Percentiles rank a stretch among this genome's conserved stretches.
These are phyloP conservation scores for Leptinotarsa rubiginosa DNA, from an alignment of 2,888 invertebrate genomes.

Conservation along the genomic window DNA sequence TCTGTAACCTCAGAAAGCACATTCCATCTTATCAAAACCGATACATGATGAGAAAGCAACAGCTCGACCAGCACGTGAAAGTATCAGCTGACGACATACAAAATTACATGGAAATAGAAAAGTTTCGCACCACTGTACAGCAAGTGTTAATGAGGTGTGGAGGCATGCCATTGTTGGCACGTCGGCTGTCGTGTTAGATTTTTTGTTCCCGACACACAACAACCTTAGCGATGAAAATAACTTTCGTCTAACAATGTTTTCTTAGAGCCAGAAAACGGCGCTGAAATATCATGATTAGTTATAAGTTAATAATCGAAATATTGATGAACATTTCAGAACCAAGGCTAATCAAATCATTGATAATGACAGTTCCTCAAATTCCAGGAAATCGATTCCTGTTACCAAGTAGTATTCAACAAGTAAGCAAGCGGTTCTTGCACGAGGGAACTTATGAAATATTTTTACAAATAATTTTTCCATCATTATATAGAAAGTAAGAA, in stretches of 20 bases:
- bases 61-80: not conserved
- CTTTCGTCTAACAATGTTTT: conserved; percentile 13
- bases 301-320: not conserved
- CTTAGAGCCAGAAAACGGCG: conserved; percentile 12
- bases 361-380: too few species aligned
- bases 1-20: not conserved
- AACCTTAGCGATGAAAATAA: conserved; percentile 14
- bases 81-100: conserved; percentile 11
- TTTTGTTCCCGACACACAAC: conserved; percentile 13
- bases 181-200: conserved; percentile 14
- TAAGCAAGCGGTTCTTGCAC: too few species aligned
- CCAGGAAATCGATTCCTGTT: too few species aligned
- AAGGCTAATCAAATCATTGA: too few species aligned
- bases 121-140: conserved; percentile 13
- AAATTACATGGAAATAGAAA: conserved; percentile 4
- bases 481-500: too few species aligned
- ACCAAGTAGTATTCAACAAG: too few species aligned
- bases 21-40: not conserved
- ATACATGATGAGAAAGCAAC: not conserved
- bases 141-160: conserved; percentile 39
- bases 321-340: not conserved
- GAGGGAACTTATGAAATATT: too few species aligned
- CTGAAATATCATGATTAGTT: not conserved
- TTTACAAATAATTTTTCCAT: too few species aligned
- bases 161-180: conserved; percentile 35